Base-by-base conservation (phyloP, 2,888 invertebrate genomes). In the Mythimna impura region DNA sequence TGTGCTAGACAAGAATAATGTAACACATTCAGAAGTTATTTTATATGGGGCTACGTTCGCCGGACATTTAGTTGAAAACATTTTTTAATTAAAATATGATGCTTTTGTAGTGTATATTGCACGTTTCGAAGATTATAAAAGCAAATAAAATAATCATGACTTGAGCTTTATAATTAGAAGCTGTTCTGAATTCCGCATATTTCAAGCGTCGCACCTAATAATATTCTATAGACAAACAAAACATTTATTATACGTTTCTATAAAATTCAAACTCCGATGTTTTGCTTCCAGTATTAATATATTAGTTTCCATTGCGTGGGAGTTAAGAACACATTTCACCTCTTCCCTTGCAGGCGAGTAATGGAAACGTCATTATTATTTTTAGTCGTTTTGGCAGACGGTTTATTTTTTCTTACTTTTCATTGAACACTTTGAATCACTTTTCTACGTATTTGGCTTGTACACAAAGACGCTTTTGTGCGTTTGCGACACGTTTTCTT, bases 361-460 rank as follows among this genome's bases (percentile, higher is more conserved):
- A 68, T 67, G 71, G 9, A 78, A 69, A 81, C 89, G 89, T 89
- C 89, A 90, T 73, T 72, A 85, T 86, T 92, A 92, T 91, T 90
- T 91, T 84, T 81, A 89, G 88, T 80, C 65, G 62, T 87, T 90
- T 91, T 91, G 90, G 90, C 89, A 89, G 78, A 80, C 77, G 52
- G 66, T 68, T 66, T 75, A 66, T 82, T 72, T 81, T 86, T 86
- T 88, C 86, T 85, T 65, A 40, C 63, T 76, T 82, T 82, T 76
- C 75, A 82, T 76, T 82, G 74, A 82, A 81, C 71, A 73, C 66
- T 86, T 87, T 86, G 87, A 86, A 82, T 90, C 86, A 87, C 58
- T 85, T 86, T 88, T 88, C 87, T 91, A 85, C 90, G 91, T 91
- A 90, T 91, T 92, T 91, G 89, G 91, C 89, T 73, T 79, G 71